Evolutionary conservation across 2,797 vertebrate genomes (phyloP).

Genomic region (Phataginus tetradactyla): DNA sequence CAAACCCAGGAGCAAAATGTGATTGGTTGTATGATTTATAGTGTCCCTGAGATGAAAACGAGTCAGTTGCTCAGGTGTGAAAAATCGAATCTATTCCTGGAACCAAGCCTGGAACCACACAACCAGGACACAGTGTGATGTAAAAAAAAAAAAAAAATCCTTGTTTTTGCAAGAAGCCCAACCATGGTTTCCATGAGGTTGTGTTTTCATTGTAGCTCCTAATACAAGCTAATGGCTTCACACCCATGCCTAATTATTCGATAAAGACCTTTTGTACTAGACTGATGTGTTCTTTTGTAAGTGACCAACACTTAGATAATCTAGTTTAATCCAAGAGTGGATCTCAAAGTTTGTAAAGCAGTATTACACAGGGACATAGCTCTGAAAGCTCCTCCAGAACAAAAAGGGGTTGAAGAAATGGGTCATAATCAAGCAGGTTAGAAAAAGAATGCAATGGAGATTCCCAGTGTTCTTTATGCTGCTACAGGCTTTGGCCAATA

Average conservation of each 20-base stretch:
- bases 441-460: neutral
- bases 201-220: neutral
- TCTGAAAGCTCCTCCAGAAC: neutral
- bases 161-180: neutral
- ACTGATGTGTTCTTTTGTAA: neutral
- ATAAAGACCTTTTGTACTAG: neutral
- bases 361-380: neutral
- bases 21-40: neutral
- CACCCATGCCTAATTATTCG: neutral
- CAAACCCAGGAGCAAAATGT: neutral
- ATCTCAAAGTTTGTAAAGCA: neutral
- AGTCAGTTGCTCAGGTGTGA: neutral
- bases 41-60: neutral
- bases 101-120: neutral
- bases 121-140: neutral
- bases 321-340: neutral
- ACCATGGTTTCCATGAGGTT: neutral
- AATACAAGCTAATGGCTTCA: neutral
- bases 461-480: rapidly evolving
- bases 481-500: neutral
- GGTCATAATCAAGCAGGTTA: neutral
- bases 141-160: neutral
- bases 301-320: neutral
- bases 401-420: neutral
- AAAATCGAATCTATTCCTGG: neutral